phyloP scores from a whole-genome alignment of 1,140 invertebrate species.

The Mercenaria mercenaria region DNA sequence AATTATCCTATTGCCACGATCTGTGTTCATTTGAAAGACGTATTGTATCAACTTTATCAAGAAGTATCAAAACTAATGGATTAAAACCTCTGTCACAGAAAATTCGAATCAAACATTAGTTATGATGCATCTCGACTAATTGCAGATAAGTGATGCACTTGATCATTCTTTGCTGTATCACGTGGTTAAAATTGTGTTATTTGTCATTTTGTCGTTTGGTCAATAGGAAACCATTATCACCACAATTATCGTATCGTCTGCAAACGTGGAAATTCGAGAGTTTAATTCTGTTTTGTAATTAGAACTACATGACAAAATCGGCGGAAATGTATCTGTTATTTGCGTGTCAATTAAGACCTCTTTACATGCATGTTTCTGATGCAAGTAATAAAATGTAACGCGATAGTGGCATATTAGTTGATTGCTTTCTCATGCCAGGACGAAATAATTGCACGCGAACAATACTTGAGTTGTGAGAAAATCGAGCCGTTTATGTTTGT shows the following conservation, averaged over 20 bases:
- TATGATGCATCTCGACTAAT: background rate
- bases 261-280: constrained; percentile 47
- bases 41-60: too few species aligned
- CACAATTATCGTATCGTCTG: constrained; percentile 48
- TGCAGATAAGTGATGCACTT: background rate
- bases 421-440: constrained; percentile 24
- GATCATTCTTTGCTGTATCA: background rate
- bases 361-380: constrained; percentile 17
- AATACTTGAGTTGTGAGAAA: constrained; percentile 25
- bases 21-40: too few species aligned
- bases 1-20: too few species aligned
- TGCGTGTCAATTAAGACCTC: constrained; percentile 48
- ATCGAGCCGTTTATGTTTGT: constrained; percentile 17
- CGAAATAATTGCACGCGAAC: constrained; percentile 34
- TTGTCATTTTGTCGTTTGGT: constrained; percentile 7
- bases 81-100: background rate
- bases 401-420: constrained; percentile 22
- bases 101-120: background rate
- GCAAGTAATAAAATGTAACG: constrained; percentile 37
- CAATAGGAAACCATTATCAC: constrained; percentile 30
- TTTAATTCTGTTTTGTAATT: constrained; percentile 51
- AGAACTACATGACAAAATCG: constrained; percentile 36
- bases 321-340: constrained; percentile 47
- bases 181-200: background rate
- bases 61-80: too few species aligned